Conservation (phyloP, 2,113 vertebrate species). For the Microtus montanus region DNA sequence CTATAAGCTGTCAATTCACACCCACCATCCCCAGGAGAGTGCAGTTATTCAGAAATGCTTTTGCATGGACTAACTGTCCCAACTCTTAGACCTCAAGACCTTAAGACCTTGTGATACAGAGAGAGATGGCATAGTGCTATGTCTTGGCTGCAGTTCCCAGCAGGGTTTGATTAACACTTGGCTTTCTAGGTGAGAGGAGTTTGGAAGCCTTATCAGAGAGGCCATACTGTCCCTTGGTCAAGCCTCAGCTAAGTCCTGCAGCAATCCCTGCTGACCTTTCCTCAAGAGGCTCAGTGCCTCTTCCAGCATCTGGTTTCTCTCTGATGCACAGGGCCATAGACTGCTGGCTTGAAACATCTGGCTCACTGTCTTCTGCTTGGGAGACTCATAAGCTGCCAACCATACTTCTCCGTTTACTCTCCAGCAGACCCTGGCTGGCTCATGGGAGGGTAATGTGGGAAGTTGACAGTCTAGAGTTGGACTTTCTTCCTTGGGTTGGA, state of each 20-base stretch:
- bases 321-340: neutral
- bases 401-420: neutral
- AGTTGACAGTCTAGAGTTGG: neutral
- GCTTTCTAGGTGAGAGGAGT: neutral
- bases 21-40: rapidly evolving
- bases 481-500: neutral
- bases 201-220: neutral
- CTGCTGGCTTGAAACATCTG: neutral
- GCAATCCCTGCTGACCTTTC: neutral
- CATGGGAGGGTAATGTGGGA: rapidly evolving
- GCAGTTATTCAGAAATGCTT: too few relatives aligned
- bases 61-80: neutral
- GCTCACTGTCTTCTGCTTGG: neutral
- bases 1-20: neutral
- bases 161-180: rapidly evolving
- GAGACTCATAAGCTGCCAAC: neutral
- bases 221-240: rapidly evolving
- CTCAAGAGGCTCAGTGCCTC: neutral
- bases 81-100: neutral
- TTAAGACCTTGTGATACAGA: neutral
- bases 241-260: neutral
- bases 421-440: neutral
- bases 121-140: neutral
- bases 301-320: neutral
- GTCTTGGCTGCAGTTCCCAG: neutral